A percentile compares a stretch with the other conserved stretches of the same genome.
Evolutionary conservation across 2,113 vertebrate species (phyloP).

Genomic region (Salminus brasiliensis): DNA sequence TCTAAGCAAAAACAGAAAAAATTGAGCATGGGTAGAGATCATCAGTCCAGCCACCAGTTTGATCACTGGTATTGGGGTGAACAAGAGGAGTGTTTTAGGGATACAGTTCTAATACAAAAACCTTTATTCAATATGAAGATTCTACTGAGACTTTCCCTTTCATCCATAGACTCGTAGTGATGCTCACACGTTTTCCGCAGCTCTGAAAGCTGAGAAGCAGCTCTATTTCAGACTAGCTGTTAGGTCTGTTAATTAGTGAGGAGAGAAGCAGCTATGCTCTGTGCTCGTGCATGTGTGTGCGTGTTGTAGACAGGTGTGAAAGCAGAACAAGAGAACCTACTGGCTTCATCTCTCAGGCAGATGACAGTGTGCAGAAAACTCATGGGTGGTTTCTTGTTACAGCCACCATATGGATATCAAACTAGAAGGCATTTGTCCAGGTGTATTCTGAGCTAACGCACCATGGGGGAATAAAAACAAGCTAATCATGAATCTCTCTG

Average conservation of each 20-base stretch:
- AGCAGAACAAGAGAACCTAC: constrained; percentile 1
- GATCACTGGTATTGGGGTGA: too few species aligned
- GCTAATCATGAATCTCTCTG: neutral
- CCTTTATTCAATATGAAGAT: neutral
- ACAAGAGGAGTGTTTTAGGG: too few species aligned
- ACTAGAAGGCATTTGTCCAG: neutral
- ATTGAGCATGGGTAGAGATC: too few species aligned
- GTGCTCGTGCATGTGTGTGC: neutral
- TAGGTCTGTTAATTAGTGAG: constrained; percentile 20
- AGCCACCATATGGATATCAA: constrained; percentile 18
- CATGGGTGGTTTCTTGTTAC: neutral
- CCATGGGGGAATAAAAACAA: neutral
- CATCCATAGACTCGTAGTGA: too few species aligned
- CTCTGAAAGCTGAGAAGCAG: neutral
- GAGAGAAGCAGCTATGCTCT: neutral
- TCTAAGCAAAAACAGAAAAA: too few species aligned
- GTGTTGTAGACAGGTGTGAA: constrained; percentile 3
- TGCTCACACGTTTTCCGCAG: neutral
- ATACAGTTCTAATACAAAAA: neutral
- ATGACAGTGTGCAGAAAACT: neutral
- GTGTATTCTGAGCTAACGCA: neutral
- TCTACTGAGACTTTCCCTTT: constrained; percentile 5
- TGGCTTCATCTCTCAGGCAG: constrained; percentile 1
- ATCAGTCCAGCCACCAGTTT: too few species aligned
- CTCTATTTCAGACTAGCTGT: constrained; percentile 15